Percentiles rank a stretch among this genome's conserved stretches.
These are phyloP conservation scores for Pseudomyrmex concolor DNA, from an alignment of 1,140 invertebrate genomes.

Conservation along the genomic window DNA sequence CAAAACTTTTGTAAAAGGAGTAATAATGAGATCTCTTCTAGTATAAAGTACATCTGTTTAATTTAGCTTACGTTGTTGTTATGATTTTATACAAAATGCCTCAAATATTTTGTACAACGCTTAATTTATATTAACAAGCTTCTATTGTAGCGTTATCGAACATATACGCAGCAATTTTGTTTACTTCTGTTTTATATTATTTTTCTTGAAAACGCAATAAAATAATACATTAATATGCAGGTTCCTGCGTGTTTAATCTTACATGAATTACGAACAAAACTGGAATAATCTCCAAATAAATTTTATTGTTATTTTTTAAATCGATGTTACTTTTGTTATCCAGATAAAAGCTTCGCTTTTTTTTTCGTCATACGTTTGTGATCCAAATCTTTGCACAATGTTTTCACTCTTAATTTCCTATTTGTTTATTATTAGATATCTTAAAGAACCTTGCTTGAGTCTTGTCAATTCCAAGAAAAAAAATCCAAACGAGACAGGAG, in stretches of 20 bases:
- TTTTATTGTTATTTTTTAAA: conserved; percentile 2
- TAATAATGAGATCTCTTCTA: background rate
- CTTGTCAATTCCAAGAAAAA: background rate
- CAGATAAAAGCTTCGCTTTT: conserved; percentile 38
- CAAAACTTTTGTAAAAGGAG: background rate
- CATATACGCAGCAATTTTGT: background rate
- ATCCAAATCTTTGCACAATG: conserved; percentile 12
- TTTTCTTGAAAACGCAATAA: background rate
- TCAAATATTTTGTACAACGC: too few relatives aligned
- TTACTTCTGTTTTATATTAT: too few relatives aligned
- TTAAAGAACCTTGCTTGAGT: conserved; percentile 14
- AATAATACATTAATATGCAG: background rate
- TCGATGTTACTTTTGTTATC: background rate
- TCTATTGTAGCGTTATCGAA: background rate
- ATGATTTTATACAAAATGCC: background rate
- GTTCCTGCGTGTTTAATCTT: background rate
- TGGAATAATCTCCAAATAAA: background rate
- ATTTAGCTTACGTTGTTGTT: conserved; percentile 14
- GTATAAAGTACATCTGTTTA: conserved; percentile 15
- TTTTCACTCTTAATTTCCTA: conserved; percentile 27
- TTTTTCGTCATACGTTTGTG: conserved; percentile 26
- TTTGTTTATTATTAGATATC: conserved; percentile 10
- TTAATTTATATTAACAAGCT: background rate
- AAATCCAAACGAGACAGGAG: conserved; percentile 21
- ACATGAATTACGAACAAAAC: background rate